phyloP scores from a whole-genome alignment of 1,140 invertebrate species.

The Tribolium madens region DNA sequence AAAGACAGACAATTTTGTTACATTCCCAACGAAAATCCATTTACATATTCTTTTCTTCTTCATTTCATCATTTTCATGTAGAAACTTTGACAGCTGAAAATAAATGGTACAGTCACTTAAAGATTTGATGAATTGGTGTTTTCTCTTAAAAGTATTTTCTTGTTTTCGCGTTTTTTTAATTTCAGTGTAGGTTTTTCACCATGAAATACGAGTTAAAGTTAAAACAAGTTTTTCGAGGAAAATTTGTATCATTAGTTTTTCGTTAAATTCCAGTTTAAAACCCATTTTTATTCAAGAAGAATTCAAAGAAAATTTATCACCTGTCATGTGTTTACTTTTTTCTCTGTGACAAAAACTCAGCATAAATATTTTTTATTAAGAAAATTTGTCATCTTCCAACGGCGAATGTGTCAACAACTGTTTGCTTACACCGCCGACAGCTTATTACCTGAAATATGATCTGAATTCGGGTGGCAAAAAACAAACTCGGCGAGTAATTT shows the following conservation, averaged over 20 bases:
- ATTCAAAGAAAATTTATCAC: conserved; percentile 25
- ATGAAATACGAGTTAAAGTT: conserved; percentile 26
- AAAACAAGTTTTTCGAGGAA: neutral
- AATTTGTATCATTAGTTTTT: conserved; percentile 32
- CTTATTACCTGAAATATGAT: too few species aligned
- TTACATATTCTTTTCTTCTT: conserved; percentile 33
- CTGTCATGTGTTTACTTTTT: conserved; percentile 1
- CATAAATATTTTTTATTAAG: conserved; percentile 12
- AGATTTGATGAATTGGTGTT: conserved; percentile 45
- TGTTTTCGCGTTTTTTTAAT: conserved; percentile 27
- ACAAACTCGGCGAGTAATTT: too few species aligned
- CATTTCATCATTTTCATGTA: conserved; percentile 17
- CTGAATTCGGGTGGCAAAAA: too few species aligned
- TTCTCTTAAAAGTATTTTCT: conserved; percentile 41
- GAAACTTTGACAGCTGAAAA: conserved; percentile 32
- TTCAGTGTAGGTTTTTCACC: conserved; percentile 14
- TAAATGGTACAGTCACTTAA: conserved; percentile 42
- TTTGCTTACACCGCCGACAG: too few species aligned
- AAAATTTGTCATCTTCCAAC: neutral
- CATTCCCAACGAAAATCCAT: conserved; percentile 1
- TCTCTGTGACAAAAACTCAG: neutral
- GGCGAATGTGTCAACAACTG: too few species aligned
- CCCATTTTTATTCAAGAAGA: conserved; percentile 1
- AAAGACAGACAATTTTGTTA: conserved; percentile 2
- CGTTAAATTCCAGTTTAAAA: conserved; percentile 11